A percentile compares a stretch with the other conserved stretches of the same genome.
Evolutionary conservation across 1,140 invertebrate species (phyloP).

Genomic region (Drosophila trapezifrons): DNA sequence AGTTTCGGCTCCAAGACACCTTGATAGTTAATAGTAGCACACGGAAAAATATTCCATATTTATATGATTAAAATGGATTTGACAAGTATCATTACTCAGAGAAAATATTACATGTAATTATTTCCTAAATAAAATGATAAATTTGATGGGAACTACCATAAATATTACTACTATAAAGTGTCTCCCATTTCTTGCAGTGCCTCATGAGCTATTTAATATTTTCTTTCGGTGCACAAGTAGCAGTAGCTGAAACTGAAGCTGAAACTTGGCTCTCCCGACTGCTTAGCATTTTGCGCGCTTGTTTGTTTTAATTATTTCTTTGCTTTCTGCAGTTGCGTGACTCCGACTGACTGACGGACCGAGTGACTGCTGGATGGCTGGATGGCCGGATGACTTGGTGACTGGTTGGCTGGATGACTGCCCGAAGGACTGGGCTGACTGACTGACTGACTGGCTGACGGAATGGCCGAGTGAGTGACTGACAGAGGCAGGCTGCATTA

Average conservation of each 20-base stretch:
- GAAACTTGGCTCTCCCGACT: conserved; percentile 43
- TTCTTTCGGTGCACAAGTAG: conserved; percentile 14
- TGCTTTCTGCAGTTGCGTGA: conserved; percentile 78
- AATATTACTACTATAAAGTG: too few species aligned
- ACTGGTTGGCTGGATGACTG: conserved; percentile 14
- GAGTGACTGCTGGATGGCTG: conserved; percentile 23
- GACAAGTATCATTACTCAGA: neutral
- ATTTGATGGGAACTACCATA: too few species aligned
- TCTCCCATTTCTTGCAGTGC: neutral
- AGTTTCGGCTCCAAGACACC: conserved; percentile 61
- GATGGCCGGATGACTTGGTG: conserved; percentile 7
- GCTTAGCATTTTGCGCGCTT: conserved; percentile 81
- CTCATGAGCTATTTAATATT: neutral
- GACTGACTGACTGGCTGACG: conserved; percentile 26
- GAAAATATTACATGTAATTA: neutral
- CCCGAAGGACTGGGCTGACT: conserved; percentile 23
- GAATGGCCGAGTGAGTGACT: conserved; percentile 46
- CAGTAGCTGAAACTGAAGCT: conserved; percentile 37
- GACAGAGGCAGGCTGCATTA: conserved; percentile 68
- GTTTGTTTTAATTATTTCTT: conserved; percentile 83
- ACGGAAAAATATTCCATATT: conserved; percentile 6
- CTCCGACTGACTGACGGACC: conserved; percentile 54
- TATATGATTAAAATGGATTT: neutral
- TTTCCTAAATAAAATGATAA: neutral
- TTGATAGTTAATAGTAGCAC: conserved; percentile 47